A percentile compares a stretch with the other conserved stretches of the same genome.
Evolutionary conservation across 2,888 invertebrate species (phyloP).

Genomic region (Cylloceria caligata): DNA sequence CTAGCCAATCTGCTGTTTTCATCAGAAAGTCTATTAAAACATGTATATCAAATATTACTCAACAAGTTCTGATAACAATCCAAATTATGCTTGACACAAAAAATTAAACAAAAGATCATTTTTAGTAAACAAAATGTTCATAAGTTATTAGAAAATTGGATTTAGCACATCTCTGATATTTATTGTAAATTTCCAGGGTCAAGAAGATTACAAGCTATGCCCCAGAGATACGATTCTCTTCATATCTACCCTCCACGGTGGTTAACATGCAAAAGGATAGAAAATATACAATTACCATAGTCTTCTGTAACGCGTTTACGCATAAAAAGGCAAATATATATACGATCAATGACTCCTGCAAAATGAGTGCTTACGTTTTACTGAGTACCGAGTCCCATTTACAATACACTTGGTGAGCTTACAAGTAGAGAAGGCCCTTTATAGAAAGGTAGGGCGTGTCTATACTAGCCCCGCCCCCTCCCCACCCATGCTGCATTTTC

Average conservation of each 20-base stretch:
- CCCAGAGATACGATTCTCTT: constrained; percentile 91
- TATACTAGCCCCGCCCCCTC: no score
- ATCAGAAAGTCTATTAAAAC: no score
- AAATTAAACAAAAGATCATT: no score
- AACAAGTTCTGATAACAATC: no score
- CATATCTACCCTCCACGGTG: constrained; percentile 94
- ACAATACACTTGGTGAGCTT: constrained; percentile 13
- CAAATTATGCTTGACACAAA: no score
- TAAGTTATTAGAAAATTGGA: not conserved
- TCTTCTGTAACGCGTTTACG: constrained; percentile 46
- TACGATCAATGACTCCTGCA: constrained; percentile 12
- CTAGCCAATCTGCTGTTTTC: no score
- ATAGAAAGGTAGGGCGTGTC: no score
- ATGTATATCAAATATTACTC: no score
- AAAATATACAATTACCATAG: constrained; percentile 5
- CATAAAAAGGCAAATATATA: constrained; percentile 15
- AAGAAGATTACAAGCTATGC: constrained; percentile 89
- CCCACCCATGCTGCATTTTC: no score
- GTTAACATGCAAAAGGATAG: constrained; percentile 84
- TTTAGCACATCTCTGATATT: not conserved
- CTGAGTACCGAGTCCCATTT: constrained; percentile 13
- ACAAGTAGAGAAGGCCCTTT: no score
- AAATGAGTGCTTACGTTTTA: constrained; percentile 3
- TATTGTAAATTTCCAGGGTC: constrained; percentile 86
- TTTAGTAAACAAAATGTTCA: not conserved